A percentile compares a stretch with the other conserved stretches of the same genome.
These are phyloP conservation scores for Candoia aspera DNA, from an alignment of 2,113 vertebrate species.

Conservation along the genomic window DNA sequence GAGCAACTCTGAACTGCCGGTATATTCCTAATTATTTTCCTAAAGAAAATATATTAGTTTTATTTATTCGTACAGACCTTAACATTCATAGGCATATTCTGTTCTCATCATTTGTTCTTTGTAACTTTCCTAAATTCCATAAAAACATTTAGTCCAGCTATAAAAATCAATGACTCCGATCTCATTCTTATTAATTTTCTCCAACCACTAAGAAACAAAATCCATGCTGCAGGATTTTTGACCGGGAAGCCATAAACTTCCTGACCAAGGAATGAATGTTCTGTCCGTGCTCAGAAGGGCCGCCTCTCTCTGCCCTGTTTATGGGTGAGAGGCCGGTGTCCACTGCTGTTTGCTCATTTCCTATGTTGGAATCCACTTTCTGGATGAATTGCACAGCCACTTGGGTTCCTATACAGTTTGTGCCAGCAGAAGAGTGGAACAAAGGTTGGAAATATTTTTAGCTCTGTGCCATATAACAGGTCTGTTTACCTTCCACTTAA, in stretches of 20 bases:
- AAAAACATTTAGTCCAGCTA: not conserved
- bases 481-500: rapidly evolving
- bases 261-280: not conserved
- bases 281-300: not conserved
- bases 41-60: not conserved
- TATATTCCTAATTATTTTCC: not conserved
- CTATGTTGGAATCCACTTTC: slow-evolving; percentile 14
- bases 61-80: too few relatives aligned
- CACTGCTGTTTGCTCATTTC: slow-evolving; percentile 14
- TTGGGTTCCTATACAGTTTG: slow-evolving; percentile 44
- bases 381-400: slow-evolving; percentile 15
- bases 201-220: not conserved
- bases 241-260: not conserved
- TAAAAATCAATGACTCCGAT: not conserved
- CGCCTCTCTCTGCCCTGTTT: not conserved
- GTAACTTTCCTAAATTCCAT: not conserved
- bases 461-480: not conserved
- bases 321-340: slow-evolving; percentile 34
- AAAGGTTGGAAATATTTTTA: slow-evolving; percentile 40
- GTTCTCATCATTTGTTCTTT: slow-evolving; percentile 20
- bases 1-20: not conserved
- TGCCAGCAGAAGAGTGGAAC: slow-evolving; percentile 35
- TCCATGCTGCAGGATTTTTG: not conserved
- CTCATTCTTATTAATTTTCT: not conserved
- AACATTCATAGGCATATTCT: slow-evolving; percentile 1